A percentile compares a stretch with the other conserved stretches of the same genome.
These are phyloP conservation scores for Hypocryptadius cinnamomeus DNA, from an alignment of 2,113 vertebrate species.

Conservation along the genomic window DNA sequence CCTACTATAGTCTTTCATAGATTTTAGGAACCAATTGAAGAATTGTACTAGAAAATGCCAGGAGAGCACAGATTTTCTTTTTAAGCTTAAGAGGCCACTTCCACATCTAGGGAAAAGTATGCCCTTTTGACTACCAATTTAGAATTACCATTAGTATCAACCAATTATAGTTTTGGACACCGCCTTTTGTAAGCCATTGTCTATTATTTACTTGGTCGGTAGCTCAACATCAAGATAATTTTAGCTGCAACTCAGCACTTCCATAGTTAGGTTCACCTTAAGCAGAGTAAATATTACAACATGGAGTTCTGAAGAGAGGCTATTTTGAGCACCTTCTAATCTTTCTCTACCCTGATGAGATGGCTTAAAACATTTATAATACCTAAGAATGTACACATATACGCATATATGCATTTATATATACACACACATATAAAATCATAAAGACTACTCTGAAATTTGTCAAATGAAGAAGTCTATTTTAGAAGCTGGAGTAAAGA, in stretches of 20 bases:
- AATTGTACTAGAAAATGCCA: constrained; percentile 58
- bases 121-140: not conserved
- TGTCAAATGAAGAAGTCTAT: not conserved
- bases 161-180: not conserved
- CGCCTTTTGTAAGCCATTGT: not conserved
- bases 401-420: fast-evolving
- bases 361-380: not conserved
- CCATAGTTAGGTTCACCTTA: not conserved
- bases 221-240: not conserved
- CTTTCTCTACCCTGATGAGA: not conserved
- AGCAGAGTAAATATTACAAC: not conserved
- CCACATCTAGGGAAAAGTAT: not conserved
- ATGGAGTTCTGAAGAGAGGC: not conserved
- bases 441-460: not conserved
- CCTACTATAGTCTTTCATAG: not conserved
- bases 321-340: not conserved
- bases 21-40: not conserved
- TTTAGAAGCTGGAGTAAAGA: not conserved
- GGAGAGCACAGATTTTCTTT: constrained; percentile 33
- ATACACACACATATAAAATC: not conserved
- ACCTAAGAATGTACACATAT: fast-evolving
- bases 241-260: not conserved
- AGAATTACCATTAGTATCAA: not conserved
- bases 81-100: constrained; percentile 59
- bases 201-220: not conserved